Base-by-base conservation (phyloP, 2,113 vertebrate species). In the Malurus alboscapulatus region DNA sequence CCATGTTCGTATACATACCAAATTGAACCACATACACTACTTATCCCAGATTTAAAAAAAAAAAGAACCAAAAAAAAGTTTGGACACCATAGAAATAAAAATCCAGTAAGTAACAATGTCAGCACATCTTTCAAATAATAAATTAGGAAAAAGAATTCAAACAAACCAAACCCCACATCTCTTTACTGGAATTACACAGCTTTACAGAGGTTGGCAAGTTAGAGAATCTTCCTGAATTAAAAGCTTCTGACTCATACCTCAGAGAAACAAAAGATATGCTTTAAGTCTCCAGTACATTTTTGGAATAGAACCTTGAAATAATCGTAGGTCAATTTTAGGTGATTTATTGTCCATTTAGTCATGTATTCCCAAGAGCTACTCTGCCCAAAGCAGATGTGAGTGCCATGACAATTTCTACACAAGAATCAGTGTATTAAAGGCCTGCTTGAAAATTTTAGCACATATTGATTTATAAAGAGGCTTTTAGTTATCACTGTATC, bases 211-310 rank as follows among this genome's bases (percentile, higher is more conserved):
- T 27, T 82, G 53, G 32, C 38, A 92, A 76, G 20, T 58, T 38
- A 87, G 86, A 85, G 38, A 83, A 73, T 42, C 21, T 47, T 54
- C 11, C 50, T 73, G 54, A 67, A 91, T 78, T 72, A 85, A 80
- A 90, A 80, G 32, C 26, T n/a, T 73, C 82, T 94, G 71, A 93
- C 53, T 91, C 62, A 84, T 36, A 57, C 10, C 32, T 84, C 69
- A 54, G 40, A 20, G 24, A 54, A 90, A 67, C 34, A 74, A 57
- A 73, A 93, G 45, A 71, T 8, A 76, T 0, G 25, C 36, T 83
- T 22, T 18, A 68, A 71, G 12, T 57, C 51, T 88, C 44, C 18
- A 68, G 27, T 36, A 76, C 22, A 34, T 73, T 63, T 79, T 16
- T 90, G 44, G 55, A 94, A 69, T 1, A 73, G 50, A 14, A 65